Percentiles rank a stretch among this genome's conserved stretches.
phyloP scores from a whole-genome alignment of 2,113 vertebrate genomes.

The Percopsis transmontana region DNA sequence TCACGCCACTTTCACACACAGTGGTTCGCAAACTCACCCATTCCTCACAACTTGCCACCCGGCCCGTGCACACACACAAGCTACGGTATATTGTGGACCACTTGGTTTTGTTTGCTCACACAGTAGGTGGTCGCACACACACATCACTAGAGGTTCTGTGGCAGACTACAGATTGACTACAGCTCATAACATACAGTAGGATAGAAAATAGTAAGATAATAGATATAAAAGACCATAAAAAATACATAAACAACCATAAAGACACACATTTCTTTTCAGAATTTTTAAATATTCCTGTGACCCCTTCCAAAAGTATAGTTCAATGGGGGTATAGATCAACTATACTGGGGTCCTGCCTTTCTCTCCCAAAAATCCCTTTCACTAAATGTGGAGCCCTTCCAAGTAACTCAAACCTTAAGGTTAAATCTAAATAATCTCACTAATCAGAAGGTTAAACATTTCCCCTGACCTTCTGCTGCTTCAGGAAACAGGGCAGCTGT shows the following conservation, averaged over 20 bases:
- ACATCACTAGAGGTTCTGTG: neutral
- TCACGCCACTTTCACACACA: neutral
- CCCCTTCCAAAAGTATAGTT: too few species aligned
- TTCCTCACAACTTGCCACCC: neutral
- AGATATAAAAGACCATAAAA: too few species aligned
- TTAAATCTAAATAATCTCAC: constrained; percentile 73
- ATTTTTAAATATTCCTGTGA: too few species aligned
- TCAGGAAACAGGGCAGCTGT: constrained; percentile 57
- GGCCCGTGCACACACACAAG: too few species aligned
- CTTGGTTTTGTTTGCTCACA: neutral
- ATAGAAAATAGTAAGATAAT: too few species aligned
- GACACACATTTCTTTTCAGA: too few species aligned
- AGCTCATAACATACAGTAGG: too few species aligned
- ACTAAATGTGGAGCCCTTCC: constrained; percentile 17
- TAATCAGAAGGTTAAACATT: constrained; percentile 74
- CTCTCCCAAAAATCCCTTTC: constrained; percentile 30
- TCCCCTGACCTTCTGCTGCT: constrained; percentile 68
- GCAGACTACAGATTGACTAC: too few species aligned
- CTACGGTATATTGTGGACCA: too few species aligned
- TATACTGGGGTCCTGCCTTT: neutral
- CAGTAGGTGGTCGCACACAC: neutral
- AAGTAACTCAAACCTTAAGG: constrained; percentile 49
- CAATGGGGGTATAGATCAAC: too few species aligned
- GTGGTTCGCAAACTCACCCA: neutral
- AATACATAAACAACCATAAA: too few species aligned